Percentiles rank a stretch among this genome's conserved stretches.
These are phyloP conservation scores for Xiphophorus maculatus DNA, from an alignment of 2,113 vertebrate species.

Conservation along the genomic window DNA sequence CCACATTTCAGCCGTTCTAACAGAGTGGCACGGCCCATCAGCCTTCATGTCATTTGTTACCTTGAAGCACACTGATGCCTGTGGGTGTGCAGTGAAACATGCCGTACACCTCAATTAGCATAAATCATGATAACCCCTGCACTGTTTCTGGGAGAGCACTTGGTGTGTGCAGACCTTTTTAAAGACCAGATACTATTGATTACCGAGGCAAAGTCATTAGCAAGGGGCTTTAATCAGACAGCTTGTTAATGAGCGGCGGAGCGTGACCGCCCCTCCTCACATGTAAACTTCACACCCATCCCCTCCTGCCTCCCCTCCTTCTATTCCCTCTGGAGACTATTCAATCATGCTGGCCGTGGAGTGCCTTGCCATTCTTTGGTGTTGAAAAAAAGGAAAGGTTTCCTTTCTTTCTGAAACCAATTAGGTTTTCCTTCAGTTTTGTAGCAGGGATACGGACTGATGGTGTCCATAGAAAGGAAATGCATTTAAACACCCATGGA, in stretches of 20 bases:
- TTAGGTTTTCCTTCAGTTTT: conserved; percentile 71
- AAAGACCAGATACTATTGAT: conserved; percentile 78
- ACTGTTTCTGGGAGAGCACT: conserved; percentile 50
- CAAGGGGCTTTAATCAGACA: conserved; percentile 73
- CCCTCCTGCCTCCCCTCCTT: conserved; percentile 7
- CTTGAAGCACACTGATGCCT: conserved; percentile 31
- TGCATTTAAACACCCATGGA: conserved; percentile 40
- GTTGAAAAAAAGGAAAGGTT: conserved; percentile 67
- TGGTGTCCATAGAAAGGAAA: conserved; percentile 42
- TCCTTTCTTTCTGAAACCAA: conserved; percentile 73
- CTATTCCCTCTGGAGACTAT: conserved; percentile 70
- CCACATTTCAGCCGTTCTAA: conserved; percentile 40
- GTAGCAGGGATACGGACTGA: conserved; percentile 40
- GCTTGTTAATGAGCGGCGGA: conserved; percentile 74
- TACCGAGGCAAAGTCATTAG: conserved; percentile 78
- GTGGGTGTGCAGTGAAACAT: conserved; percentile 36
- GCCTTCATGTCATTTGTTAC: conserved; percentile 56
- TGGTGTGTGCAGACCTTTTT: conserved; percentile 62
- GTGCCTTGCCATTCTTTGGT: conserved; percentile 71
- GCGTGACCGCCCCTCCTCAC: conserved; percentile 64
- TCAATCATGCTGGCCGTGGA: conserved; percentile 67
- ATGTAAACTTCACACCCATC: conserved; percentile 51
- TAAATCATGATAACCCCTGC: conserved; percentile 36
- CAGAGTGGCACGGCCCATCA: conserved; percentile 23
- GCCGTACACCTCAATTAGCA: conserved; percentile 56